Evolutionary conservation across 2,797 vertebrate species (phyloP).

Genomic region (Danionella dracula): DNA sequence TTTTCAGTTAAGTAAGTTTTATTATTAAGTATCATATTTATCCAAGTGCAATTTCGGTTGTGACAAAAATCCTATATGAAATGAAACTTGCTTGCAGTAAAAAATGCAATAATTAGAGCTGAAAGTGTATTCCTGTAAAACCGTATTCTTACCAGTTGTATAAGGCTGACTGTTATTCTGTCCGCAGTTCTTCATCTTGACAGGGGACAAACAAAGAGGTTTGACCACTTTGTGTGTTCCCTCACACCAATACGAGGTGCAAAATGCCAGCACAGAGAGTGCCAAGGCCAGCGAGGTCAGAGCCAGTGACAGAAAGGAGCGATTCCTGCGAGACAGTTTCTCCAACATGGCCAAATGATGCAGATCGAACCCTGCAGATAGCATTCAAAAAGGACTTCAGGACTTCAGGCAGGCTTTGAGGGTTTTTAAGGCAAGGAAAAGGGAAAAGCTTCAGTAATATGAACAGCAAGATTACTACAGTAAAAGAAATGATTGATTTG

Average conservation of each 20-base stretch:
- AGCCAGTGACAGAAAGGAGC: constrained; percentile 74
- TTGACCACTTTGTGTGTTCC: constrained; percentile 84
- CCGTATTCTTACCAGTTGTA: constrained; percentile 58
- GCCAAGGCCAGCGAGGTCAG: constrained; percentile 75
- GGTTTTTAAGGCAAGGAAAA: background rate
- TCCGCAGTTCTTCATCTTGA: constrained; percentile 80
- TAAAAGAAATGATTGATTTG: background rate
- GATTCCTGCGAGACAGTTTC: constrained; percentile 66
- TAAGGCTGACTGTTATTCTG: constrained; percentile 73
- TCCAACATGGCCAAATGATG: constrained; percentile 65
- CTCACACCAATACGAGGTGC: constrained; percentile 84
- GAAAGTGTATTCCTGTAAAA: too few relatives aligned
- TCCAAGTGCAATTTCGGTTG: too few relatives aligned
- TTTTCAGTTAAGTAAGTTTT: too few relatives aligned
- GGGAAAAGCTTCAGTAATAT: background rate
- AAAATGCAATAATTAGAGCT: too few relatives aligned
- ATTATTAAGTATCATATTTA: too few relatives aligned
- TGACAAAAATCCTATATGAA: too few relatives aligned
- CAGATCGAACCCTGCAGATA: background rate
- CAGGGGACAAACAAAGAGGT: constrained; percentile 78
- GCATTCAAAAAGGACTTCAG: too few relatives aligned
- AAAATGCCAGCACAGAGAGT: constrained; percentile 77
- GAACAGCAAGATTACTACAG: background rate
- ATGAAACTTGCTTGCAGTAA: too few relatives aligned
- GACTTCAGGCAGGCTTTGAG: too few relatives aligned